Evolutionary conservation across 2,888 invertebrate species (phyloP).

Genomic region (Cryptus viduatorius): DNA sequence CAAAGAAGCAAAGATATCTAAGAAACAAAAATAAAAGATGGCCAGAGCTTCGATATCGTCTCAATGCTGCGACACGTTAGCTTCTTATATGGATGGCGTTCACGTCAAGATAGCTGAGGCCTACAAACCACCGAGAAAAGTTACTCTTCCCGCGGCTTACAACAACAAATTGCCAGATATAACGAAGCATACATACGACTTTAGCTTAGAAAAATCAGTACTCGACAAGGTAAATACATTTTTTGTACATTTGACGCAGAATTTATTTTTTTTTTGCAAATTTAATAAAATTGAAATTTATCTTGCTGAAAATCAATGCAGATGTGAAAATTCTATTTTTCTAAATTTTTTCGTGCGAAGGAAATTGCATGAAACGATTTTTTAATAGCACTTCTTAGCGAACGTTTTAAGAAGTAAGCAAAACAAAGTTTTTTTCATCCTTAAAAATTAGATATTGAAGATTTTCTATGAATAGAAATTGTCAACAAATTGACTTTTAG

Average conservation of each 20-base stretch:
- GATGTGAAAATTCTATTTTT: too few species aligned
- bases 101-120: slow-evolving; percentile 95
- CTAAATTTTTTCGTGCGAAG: too few species aligned
- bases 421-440: too few species aligned
- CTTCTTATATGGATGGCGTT: slow-evolving; percentile 92
- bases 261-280: not conserved
- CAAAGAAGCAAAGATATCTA: not conserved
- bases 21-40: slow-evolving; percentile 71
- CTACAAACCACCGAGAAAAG: slow-evolving; percentile 92
- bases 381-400: too few species aligned
- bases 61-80: slow-evolving; percentile 82
- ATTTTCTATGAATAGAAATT: too few species aligned
- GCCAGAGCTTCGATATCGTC: slow-evolving; percentile 77
- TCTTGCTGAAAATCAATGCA: not conserved
- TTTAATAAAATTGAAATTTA: not conserved
- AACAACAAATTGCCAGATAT: slow-evolving; percentile 86
- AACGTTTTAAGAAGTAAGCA: too few species aligned
- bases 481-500: too few species aligned
- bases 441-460: too few species aligned
- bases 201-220: slow-evolving; percentile 90
- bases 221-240: slow-evolving; percentile 86
- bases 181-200: slow-evolving; percentile 89
- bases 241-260: not conserved
- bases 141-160: slow-evolving; percentile 87
- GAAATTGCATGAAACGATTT: too few species aligned